Conservation (phyloP, 2,888 invertebrate species). For the Hirtodrosophila cameraria region DNA sequence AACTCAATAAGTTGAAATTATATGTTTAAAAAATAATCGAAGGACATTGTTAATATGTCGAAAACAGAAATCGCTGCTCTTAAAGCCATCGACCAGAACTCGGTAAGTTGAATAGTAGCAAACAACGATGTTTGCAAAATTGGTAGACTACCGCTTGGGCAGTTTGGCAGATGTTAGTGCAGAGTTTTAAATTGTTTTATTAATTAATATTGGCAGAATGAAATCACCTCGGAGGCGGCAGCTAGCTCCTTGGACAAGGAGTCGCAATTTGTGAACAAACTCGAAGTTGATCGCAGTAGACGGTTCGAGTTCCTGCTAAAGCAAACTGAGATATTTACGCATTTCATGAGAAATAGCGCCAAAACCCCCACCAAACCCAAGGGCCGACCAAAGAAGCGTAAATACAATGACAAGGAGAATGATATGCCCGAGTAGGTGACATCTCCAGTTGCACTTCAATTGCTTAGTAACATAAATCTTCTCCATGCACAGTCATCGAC, state of each 20-base stretch:
- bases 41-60: conserved; percentile 70
- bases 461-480: background rate
- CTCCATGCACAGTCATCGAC: conserved; percentile 89
- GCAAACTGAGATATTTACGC: conserved; percentile 99
- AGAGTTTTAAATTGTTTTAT: background rate
- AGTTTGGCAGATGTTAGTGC: conserved; percentile 7
- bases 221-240: conserved; percentile 87
- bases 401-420: conserved; percentile 73
- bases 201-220: conserved; percentile 84
- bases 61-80: conserved; percentile 86
- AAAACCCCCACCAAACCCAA: conserved; percentile 94
- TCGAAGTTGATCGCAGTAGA: conserved; percentile 95
- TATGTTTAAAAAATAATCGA: conserved; percentile 12
- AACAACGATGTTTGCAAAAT: conserved; percentile 10
- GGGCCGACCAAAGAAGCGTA: conserved; percentile 91
- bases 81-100: conserved; percentile 90
- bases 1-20: conserved; percentile 37
- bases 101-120: conserved; percentile 85
- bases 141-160: conserved; percentile 2
- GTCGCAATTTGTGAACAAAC: conserved; percentile 93
- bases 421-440: conserved; percentile 68
- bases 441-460: conserved; percentile 7
- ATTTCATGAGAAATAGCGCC: conserved; percentile 95
- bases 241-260: conserved; percentile 88
- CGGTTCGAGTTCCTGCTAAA: conserved; percentile 98